Evolutionary conservation across 2,113 vertebrate genomes (phyloP), one percentile per base, ranked within the genome.

Genomic region (Trematocara stigmaticum): DNA sequence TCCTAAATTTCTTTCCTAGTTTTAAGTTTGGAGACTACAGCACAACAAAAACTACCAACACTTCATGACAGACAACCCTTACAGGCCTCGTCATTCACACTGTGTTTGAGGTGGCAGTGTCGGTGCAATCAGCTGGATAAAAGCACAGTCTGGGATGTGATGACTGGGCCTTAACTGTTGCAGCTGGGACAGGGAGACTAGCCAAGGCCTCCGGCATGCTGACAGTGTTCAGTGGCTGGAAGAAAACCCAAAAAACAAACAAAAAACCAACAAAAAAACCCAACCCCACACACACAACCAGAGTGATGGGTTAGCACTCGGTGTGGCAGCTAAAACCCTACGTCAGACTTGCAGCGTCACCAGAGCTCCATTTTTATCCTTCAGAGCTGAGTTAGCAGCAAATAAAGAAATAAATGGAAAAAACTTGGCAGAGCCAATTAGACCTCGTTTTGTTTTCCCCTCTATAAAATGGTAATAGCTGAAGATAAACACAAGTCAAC

Each of bases 261-360:
- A 10, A 59, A 0, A 66, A 69, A 40, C 0, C 0, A 51, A 51
- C 7, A 16, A 29, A 31, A 15, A 8, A 29, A 8, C 0, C 1
- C 6, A 49, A 15, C 3, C 42, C 6, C 26, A 11, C 9, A 31
- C 3, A n/a, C 4, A 1, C 18, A 12, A 38, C 34, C 61, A 38
- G 45, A 76, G 26, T 51, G 71, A 76, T 1, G 0, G 23, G 45
- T 76, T 76, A 76, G 42, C 42, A 31, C 42, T 76, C 16, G 4
- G 45, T 3, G 15, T 51, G 26, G 71, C 71, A 76, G 71, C 71
- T 76, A 51, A 51, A 51, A 49, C 26, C 16, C 45, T 51, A 18
- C 26, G 1, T 51, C 16, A 34, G 26, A 51, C 45, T 2, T 34
- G 1, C 71, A 76, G 71, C 16, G 6, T 76, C 45, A 34, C 45